Evolutionary conservation across 2,113 vertebrate species (phyloP).

Genomic region (Jacana jacana): DNA sequence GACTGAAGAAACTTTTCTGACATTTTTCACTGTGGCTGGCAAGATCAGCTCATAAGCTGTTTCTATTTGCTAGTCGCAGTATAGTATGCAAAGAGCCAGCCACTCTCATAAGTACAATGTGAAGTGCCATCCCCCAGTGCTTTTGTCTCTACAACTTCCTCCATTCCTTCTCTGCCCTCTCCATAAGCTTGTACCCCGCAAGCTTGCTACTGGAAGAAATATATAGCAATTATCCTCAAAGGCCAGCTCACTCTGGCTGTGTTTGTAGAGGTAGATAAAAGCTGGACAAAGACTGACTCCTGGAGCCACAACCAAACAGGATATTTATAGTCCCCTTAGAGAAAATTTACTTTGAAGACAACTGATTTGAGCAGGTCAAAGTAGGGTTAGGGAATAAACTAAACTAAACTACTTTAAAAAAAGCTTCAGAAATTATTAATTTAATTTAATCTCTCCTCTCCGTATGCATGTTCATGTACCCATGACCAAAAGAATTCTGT

Average conservation of each 20-base stretch:
- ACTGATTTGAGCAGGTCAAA: background rate
- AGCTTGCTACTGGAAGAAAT: background rate
- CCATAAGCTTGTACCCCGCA: background rate
- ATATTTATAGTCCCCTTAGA: background rate
- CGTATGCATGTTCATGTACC: background rate
- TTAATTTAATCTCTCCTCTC: background rate
- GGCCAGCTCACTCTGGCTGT: background rate
- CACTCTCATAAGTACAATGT: background rate
- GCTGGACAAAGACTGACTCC: background rate
- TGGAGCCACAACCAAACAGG: background rate
- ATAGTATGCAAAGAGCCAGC: background rate
- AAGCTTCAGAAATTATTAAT: background rate
- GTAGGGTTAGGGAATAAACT: background rate
- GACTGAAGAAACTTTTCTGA: background rate
- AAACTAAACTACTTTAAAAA: background rate
- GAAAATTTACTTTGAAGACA: background rate
- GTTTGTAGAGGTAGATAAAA: background rate
- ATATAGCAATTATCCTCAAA: background rate
- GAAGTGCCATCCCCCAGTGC: accelerated
- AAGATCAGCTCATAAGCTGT: background rate
- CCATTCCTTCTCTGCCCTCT: background rate
- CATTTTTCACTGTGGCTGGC: background rate
- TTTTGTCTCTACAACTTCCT: background rate
- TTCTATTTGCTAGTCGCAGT: background rate
- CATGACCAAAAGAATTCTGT: background rate